These are phyloP conservation scores for Drosophila parthenogenetica DNA, from an alignment of 2,888 invertebrate genomes.

Conservation along the genomic window DNA sequence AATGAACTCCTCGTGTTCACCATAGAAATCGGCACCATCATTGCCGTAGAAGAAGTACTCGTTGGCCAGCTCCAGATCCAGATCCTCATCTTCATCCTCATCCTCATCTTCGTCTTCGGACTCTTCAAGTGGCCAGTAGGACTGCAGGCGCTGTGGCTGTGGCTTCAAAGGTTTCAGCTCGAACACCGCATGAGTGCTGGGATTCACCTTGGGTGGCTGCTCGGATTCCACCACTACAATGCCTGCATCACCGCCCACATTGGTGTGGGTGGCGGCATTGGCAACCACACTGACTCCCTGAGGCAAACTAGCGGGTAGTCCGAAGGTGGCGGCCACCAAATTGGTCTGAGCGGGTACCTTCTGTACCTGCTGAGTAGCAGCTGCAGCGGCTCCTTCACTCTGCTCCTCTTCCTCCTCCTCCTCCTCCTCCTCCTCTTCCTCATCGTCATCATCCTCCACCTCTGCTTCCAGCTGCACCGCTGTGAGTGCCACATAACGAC, in stretches of 20 bases:
- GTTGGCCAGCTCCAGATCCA: constrained; percentile 30
- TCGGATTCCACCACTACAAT: constrained; percentile 73
- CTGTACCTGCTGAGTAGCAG: not conserved
- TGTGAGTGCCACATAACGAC: constrained; percentile 62
- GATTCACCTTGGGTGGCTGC: constrained; percentile 79
- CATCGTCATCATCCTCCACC: constrained; percentile 16
- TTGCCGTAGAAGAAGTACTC: constrained; percentile 45
- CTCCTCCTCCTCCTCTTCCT: constrained; percentile 7
- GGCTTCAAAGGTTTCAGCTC: constrained; percentile 70
- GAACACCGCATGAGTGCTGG: constrained; percentile 80
- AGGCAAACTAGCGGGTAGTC: constrained; percentile 37
- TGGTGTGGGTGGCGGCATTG: constrained; percentile 54
- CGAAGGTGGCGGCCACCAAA: constrained; percentile 20
- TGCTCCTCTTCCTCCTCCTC: not conserved
- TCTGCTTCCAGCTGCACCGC: constrained; percentile 45
- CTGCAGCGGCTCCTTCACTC: not conserved
- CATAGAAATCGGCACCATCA: constrained; percentile 39
- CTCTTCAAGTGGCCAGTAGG: constrained; percentile 38
- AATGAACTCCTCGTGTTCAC: constrained; percentile 50
- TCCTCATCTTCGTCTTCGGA: not conserved
- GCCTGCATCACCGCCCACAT: constrained; percentile 64
- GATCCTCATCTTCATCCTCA: constrained; percentile 19
- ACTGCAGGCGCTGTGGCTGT: constrained; percentile 1
- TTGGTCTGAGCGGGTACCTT: not conserved
- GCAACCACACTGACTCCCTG: constrained; percentile 65